Conservation (phyloP, 2,797 vertebrate species). For the Coendou prehensilis region DNA sequence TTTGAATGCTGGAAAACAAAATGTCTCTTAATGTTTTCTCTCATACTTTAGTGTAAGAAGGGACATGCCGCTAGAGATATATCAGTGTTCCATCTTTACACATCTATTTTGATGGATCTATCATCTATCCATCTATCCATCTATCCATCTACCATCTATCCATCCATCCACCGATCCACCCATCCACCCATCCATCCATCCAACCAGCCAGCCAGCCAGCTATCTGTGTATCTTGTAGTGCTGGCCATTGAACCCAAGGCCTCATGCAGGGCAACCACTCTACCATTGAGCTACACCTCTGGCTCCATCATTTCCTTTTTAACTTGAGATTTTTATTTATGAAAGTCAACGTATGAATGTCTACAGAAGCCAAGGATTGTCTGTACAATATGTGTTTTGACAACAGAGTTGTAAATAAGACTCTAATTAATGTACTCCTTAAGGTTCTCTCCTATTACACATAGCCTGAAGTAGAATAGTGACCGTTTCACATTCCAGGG, state of each 20-base stretch:
- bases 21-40: conserved; percentile 32
- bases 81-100: neutral
- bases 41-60: neutral
- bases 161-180: neutral
- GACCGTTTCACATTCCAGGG: neutral
- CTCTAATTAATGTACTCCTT: neutral
- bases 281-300: neutral
- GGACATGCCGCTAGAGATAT: neutral
- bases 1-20: neutral
- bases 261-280: neutral
- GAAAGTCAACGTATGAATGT: neutral
- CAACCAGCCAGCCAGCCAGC: neutral
- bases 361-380: conserved; percentile 40
- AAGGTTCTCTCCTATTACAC: neutral
- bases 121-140: neutral
- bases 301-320: neutral
- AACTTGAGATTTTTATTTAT: conserved; percentile 35
- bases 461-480: neutral
- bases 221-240: neutral
- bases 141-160: neutral
- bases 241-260: neutral
- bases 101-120: neutral
- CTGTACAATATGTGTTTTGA: conserved; percentile 54
- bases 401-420: neutral
- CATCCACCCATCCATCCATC: neutral